Percentiles rank a stretch among this genome's conserved stretches.
These are phyloP conservation scores for Psilopsiagon aurifrons DNA, from an alignment of 2,113 vertebrate genomes.

Conservation along the genomic window DNA sequence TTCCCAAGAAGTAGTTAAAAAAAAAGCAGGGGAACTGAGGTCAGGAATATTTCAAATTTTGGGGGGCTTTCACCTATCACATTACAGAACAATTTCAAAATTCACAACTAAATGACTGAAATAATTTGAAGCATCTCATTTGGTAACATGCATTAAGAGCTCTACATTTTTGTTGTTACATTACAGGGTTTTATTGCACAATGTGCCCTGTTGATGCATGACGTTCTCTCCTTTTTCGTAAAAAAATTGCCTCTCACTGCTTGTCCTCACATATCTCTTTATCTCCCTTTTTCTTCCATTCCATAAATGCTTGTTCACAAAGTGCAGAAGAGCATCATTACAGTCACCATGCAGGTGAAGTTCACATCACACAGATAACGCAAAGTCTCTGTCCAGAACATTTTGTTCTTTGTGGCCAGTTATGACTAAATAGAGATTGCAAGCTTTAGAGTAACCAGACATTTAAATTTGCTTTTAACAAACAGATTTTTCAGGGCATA, in stretches of 20 bases:
- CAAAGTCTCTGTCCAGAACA: neutral
- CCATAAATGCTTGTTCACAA: neutral
- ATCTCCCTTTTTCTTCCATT: neutral
- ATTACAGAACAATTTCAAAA: neutral
- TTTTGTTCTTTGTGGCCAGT: neutral
- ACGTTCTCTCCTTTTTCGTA: neutral
- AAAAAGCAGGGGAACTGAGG: neutral
- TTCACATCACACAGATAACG: accelerated
- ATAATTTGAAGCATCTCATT: neutral
- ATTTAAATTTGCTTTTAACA: neutral
- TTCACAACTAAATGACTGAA: neutral
- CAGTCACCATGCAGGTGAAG: neutral
- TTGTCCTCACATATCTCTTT: neutral
- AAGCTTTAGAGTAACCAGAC: neutral
- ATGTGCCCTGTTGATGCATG: neutral
- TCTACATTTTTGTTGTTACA: neutral
- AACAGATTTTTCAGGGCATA: neutral
- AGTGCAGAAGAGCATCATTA: no score
- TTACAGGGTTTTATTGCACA: neutral
- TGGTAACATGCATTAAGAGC: neutral
- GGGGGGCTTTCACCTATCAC: neutral
- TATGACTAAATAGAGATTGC: neutral
- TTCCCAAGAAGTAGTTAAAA: neutral
- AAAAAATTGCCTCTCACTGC: neutral
- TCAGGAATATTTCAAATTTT: neutral